Conservation (phyloP, 2,888 invertebrate species). For the Drosophila silvestris region DNA sequence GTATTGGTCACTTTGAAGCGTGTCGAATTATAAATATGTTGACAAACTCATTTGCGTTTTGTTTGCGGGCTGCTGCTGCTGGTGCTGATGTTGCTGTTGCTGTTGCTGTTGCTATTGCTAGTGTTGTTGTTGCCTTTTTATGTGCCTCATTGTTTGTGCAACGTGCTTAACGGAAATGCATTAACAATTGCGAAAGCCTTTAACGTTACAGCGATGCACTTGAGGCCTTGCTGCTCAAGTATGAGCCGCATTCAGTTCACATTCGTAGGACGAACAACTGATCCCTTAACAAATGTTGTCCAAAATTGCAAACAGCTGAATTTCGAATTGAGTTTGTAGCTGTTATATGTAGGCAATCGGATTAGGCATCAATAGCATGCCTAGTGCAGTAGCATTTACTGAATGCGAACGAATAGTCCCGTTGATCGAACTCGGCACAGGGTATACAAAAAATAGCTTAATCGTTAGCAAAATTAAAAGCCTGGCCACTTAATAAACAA, state of each 20-base stretch:
- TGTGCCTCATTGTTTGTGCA: conserved; percentile 60
- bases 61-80: conserved; percentile 34
- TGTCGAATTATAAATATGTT: conserved; percentile 67
- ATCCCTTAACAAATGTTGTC: background rate
- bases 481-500: conserved; percentile 66
- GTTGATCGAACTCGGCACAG: background rate
- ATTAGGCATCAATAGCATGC: background rate
- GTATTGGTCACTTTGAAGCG: conserved; percentile 62
- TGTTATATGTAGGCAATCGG: background rate
- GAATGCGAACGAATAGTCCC: background rate
- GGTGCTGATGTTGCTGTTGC: conserved; percentile 4
- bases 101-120: background rate
- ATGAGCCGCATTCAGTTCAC: background rate
- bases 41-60: conserved; percentile 65
- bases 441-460: conserved; percentile 29
- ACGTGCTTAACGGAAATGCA: conserved; percentile 64
- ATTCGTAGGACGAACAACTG: background rate
- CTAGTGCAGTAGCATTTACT: background rate
- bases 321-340: background rate
- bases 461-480: conserved; percentile 50
- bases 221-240: background rate
- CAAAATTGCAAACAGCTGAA: background rate
- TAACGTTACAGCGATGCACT: conserved; percentile 15
- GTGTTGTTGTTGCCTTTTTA: conserved; percentile 16
- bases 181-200: conserved; percentile 54